Conservation (phyloP, 1,140 invertebrate species). For the Solenopsis invicta region DNA sequence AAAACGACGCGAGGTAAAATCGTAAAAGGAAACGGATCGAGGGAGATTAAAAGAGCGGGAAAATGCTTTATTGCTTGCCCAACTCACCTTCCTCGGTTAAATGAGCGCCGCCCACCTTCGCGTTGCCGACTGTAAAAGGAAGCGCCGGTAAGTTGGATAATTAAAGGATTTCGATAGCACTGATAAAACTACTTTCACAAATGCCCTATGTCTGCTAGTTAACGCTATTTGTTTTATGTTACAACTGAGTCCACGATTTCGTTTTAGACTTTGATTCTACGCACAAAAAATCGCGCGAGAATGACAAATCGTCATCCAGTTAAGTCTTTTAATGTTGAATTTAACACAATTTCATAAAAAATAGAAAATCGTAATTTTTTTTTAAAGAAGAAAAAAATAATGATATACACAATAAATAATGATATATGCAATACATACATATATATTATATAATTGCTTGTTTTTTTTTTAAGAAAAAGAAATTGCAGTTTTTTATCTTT, state of each 20-base stretch:
- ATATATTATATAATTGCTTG: too few relatives aligned
- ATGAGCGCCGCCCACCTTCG: constrained; percentile 87
- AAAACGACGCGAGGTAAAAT: constrained; percentile 42
- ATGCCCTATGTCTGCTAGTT: constrained; percentile 4
- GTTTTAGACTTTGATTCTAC: background rate
- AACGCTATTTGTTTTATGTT: constrained; percentile 18
- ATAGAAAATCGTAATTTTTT: too few relatives aligned
- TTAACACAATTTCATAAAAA: too few relatives aligned
- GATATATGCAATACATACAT: too few relatives aligned
- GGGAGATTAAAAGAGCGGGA: constrained; percentile 66
- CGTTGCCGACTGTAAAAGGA: constrained; percentile 84
- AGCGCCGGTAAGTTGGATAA: constrained; percentile 54
- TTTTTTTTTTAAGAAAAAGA: background rate
- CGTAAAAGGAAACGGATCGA: constrained; percentile 45
- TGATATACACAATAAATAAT: too few relatives aligned
- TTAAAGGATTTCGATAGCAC: constrained; percentile 60
- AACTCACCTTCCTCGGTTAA: constrained; percentile 87
- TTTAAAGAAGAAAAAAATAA: too few relatives aligned
- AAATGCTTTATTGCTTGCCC: constrained; percentile 27
- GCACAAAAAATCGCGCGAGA: background rate
- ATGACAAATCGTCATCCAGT: too few relatives aligned
- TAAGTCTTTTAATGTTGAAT: too few relatives aligned
- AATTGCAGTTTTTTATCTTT: background rate
- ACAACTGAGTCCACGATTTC: background rate
- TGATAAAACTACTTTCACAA: constrained; percentile 39